These are phyloP conservation scores for Calliscelio sp. DNA, from an alignment of 2,888 invertebrate genomes.

Conservation along the genomic window DNA sequence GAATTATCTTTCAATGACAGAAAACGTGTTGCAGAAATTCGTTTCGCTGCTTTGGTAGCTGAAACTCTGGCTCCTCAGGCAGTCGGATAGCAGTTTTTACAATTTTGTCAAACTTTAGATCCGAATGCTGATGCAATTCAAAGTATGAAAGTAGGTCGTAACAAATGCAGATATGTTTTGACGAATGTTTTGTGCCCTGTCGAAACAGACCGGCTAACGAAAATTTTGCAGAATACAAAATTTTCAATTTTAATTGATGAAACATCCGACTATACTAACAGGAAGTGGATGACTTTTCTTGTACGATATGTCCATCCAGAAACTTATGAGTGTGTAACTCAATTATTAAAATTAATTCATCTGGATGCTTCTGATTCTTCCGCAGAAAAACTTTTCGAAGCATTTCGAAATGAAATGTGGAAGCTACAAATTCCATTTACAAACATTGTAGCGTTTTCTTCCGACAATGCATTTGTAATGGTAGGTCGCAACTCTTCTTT, in stretches of 20 bases:
- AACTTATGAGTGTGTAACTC: background rate
- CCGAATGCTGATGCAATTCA: background rate
- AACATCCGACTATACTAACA: constrained; percentile 22
- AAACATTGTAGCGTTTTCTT: constrained; percentile 63
- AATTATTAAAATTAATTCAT: constrained; percentile 31
- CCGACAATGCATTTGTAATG: constrained; percentile 69
- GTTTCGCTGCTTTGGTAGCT: background rate
- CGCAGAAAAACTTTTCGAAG: constrained; percentile 41
- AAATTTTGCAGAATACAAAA: constrained; percentile 26
- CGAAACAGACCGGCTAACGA: constrained; percentile 6
- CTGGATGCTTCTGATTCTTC: constrained; percentile 30
- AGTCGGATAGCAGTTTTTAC: background rate
- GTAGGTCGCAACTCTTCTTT: constrained; percentile 66
- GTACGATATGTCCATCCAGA: constrained; percentile 35
- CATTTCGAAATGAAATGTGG: constrained; percentile 44
- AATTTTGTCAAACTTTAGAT: background rate
- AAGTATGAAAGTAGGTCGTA: background rate
- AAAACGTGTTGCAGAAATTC: background rate
- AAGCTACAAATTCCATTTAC: constrained; percentile 57
- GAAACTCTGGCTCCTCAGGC: background rate
- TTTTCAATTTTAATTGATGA: constrained; percentile 54
- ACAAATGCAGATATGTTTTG: background rate
- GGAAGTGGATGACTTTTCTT: constrained; percentile 46
- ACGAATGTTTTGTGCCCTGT: constrained; percentile 28
- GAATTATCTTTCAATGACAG: background rate